Percentiles rank a stretch among this genome's conserved stretches.
These are phyloP conservation scores for Bombus ignitus DNA, from an alignment of 1,140 invertebrate genomes.

Conservation along the genomic window DNA sequence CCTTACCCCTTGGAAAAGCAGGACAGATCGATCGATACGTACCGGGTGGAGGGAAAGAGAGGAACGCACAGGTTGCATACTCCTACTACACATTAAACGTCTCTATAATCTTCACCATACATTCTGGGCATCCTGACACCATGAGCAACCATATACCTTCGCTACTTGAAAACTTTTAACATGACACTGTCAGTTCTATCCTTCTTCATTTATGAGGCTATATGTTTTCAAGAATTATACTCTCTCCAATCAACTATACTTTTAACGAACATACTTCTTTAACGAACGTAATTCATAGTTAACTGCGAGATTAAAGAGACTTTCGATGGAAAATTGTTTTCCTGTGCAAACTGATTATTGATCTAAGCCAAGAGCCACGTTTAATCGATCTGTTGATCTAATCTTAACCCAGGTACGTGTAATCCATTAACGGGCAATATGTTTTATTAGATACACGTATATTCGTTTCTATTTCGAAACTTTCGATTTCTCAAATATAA, in stretches of 20 bases:
- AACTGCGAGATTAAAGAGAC: too few species aligned
- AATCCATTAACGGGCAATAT: too few species aligned
- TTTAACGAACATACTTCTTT: background rate
- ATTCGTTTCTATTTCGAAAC: background rate
- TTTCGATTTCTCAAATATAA: background rate
- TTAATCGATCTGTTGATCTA: too few species aligned
- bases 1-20: conserved; percentile 24
- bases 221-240: background rate
- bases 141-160: background rate
- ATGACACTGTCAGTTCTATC: background rate
- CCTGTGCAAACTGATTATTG: too few species aligned
- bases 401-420: too few species aligned
- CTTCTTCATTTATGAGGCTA: background rate
- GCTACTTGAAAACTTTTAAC: background rate
- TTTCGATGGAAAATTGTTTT: background rate
- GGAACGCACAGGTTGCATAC: background rate
- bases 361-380: too few species aligned
- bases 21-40: conserved; percentile 42
- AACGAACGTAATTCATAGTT: background rate
- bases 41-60: background rate
- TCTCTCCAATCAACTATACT: background rate
- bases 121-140: background rate
- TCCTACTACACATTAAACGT: background rate
- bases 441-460: background rate
- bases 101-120: conserved; percentile 13